phyloP scores from a whole-genome alignment of 2,113 vertebrate species.

The Ictidomys tridecemlineatus region DNA sequence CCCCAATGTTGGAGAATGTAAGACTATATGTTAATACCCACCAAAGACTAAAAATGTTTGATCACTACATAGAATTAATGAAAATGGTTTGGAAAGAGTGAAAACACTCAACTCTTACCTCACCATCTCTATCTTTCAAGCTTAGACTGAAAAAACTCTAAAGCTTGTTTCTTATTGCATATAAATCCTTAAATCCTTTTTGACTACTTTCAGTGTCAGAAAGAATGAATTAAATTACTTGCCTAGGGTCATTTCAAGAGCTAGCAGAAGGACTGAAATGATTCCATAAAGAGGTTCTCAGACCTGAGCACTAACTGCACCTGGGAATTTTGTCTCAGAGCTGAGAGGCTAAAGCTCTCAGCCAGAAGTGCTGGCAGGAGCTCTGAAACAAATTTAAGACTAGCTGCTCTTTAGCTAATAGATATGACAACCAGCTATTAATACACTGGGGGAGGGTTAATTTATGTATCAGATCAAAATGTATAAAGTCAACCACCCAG shows the following conservation, averaged over 20 bases:
- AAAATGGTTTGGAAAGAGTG: not conserved
- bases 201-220: conserved; percentile 51
- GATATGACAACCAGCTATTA: conserved; percentile 70
- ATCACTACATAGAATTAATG: not conserved
- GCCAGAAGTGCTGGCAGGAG: conserved; percentile 7
- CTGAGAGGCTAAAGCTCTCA: not conserved
- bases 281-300: not conserved
- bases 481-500: conserved; percentile 52
- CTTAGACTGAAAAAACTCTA: conserved; percentile 49
- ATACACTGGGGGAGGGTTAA: conserved; percentile 18
- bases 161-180: conserved; percentile 70
- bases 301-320: conserved; percentile 9
- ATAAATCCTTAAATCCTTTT: conserved; percentile 72
- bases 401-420: conserved; percentile 58
- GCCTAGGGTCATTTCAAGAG: conserved; percentile 59
- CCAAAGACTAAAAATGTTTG: not conserved
- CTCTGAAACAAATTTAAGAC: conserved; percentile 49
- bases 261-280: conserved; percentile 36
- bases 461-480: conserved; percentile 55
- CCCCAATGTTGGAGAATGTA: not conserved
- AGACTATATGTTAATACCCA: not conserved
- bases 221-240: conserved; percentile 66
- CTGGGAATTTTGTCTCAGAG: conserved; percentile 57
- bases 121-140: not conserved
- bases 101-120: not conserved